Base-by-base conservation (phyloP, 2,797 vertebrate genomes). In the Hipposideros larvatus region DNA sequence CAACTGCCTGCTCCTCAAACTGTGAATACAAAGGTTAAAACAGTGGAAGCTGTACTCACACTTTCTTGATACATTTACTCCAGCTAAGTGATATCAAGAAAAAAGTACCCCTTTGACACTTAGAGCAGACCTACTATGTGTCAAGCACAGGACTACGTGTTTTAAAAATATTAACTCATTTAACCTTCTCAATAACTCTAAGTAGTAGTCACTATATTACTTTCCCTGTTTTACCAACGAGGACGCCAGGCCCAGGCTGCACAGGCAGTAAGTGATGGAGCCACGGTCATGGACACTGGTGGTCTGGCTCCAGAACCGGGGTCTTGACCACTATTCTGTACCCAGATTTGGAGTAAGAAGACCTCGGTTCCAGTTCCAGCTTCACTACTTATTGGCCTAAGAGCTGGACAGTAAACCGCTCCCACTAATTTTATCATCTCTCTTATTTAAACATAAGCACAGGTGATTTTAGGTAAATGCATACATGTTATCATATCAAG, bases 21-120 rank as follows among this genome's bases (percentile, higher is more conserved):
- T 74, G 46, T 31, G 87, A 89, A 89, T 28, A 15, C 11, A 92
- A 94, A 88, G 91, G 28, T 48, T 92, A 74, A 90, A 82, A 80
- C 3, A 34, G 5, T 3, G 2, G 63, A 34, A 59, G 22, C 31
- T 15, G 63, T 57, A 34, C 3, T 86, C 24, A 53, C 13, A 61
- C 0, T 86, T 66, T 89, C 43, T 14, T 59, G 3, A 28, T 31
- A 61, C 22, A n/a, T 57, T 37, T 84, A 86, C 61, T 43, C 65
- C 31, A 43, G 55, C 41, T 48, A 55, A 88, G 11, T 41, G 43
- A 46, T 4, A 41, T 5, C 70, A 13, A 85, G n/a, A 10, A 57
- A 31, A 82, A 93, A 55, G 21, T 16, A 70, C 0, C 7, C 31
- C n/a, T 46, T 57, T 63, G 37, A 82, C 18, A 57, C 7, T 71